Conservation (phyloP, 2,797 vertebrate genomes). For the Serranus cabrilla region DNA sequence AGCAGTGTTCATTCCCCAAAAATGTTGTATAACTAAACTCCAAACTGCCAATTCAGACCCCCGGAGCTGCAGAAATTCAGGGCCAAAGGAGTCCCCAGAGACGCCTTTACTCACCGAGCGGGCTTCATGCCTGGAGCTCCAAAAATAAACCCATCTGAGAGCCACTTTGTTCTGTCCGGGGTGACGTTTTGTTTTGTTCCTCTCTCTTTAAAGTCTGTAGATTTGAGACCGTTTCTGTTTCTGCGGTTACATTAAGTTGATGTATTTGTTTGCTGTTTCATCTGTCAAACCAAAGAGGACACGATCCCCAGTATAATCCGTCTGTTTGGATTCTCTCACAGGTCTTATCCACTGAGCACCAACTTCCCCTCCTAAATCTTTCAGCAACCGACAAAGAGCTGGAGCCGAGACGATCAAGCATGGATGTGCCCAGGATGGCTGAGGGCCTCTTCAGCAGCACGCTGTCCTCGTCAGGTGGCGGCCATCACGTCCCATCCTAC, state of each 20-base stretch:
- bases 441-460: slow-evolving; percentile 87
- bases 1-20: slow-evolving; percentile 10
- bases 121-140: slow-evolving; percentile 21
- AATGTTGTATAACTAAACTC: slow-evolving; percentile 38
- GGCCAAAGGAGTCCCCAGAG: slow-evolving; percentile 43
- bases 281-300: slow-evolving; percentile 15
- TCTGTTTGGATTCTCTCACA: slow-evolving; percentile 64
- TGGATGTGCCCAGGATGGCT: slow-evolving; percentile 83
- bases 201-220: slow-evolving; percentile 15
- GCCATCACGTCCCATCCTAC: slow-evolving; percentile 79
- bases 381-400: slow-evolving; percentile 67
- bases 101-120: slow-evolving; percentile 11
- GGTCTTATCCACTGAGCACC: slow-evolving; percentile 43
- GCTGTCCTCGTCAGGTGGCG: slow-evolving; percentile 83
- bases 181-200: slow-evolving; percentile 5
- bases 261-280: slow-evolving; percentile 23
- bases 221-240: slow-evolving; percentile 9
- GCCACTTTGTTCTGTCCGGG: slow-evolving; percentile 20
- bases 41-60: slow-evolving; percentile 16
- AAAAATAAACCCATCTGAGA: slow-evolving; percentile 43
- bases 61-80: slow-evolving; percentile 24
- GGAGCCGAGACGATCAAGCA: slow-evolving; percentile 78
- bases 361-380: slow-evolving; percentile 58
- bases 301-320: slow-evolving; percentile 30
- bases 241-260: background rate